Base-by-base conservation (phyloP, 2,113 vertebrate genomes). In the Poecilia latipinna region DNA sequence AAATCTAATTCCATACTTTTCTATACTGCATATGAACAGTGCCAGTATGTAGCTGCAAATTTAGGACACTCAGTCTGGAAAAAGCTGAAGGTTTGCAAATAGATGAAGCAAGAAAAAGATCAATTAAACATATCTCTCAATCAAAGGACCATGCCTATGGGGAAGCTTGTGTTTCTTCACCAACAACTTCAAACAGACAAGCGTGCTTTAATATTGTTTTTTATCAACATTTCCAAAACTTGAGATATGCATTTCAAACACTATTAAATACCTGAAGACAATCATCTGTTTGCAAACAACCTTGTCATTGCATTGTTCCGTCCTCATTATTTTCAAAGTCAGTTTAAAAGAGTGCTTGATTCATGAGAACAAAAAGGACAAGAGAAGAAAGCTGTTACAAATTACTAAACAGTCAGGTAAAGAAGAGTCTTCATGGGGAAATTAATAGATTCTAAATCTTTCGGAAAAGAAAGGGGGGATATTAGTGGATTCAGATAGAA, bases 31-130 rank as follows among this genome's bases (percentile, higher is more conserved):
- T n/a, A 57, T 7, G 7, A 57, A 57, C 24, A 24, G 2, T n/a
- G 51, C 7, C 51, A 57, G 3, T 10, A 26, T 57, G 71, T 76
- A 17, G 70, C 60, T 78, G 37, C 39, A 65, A 86, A 77, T 82
- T 48, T 68, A 77, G 75, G 62, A 54, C 78, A 74, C 67, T 33
- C 12, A 66, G 24, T 69, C 54, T 28, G 73, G 79, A 37, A 28
- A 83, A 77, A 64, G n/a, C 33, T 51, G 69, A 72, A 75, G 78
- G 35, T 51, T 61, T 69, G 4, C 33, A 65, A 60, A 22, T 86
- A 66, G 83, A 89, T 86, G 78, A 89, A 85, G 82, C 77, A 85
- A 79, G 65, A 83, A 74, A 79, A 84, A 88, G 81, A 86, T 87
- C 32, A 80, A 80, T 86, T 79, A 89, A 88, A 84, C 66, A 69